phyloP scores from a whole-genome alignment of 2,888 invertebrate species.

The Rhimphoctona megacephalus region DNA sequence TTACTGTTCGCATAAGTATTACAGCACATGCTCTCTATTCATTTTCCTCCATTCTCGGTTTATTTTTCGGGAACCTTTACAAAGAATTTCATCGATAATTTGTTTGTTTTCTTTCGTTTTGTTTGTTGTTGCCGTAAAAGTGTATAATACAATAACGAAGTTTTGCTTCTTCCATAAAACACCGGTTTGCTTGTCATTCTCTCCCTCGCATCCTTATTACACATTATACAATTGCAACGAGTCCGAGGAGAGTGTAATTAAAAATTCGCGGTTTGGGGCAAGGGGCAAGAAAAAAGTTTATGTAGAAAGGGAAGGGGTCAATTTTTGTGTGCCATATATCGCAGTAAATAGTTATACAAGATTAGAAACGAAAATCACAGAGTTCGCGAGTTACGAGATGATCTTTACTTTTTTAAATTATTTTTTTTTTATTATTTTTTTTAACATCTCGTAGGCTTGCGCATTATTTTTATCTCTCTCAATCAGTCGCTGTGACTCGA shows the following conservation, averaged over 20 bases:
- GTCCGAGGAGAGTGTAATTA: slow-evolving; percentile 62
- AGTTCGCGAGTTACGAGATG: slow-evolving; percentile 74
- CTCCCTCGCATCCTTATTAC: slow-evolving; percentile 51
- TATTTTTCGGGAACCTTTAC: neutral
- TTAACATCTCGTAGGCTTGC: slow-evolving; percentile 27
- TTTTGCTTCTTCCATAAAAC: slow-evolving; percentile 6
- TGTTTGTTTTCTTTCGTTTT: slow-evolving; percentile 4
- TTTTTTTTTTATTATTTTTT: slow-evolving; percentile 45
- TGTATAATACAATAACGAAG: slow-evolving; percentile 54
- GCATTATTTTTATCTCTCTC: slow-evolving; percentile 42
- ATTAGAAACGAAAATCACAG: slow-evolving; percentile 76
- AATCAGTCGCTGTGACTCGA: slow-evolving; percentile 34
- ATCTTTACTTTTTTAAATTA: slow-evolving; percentile 33
- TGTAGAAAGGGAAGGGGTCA: neutral
- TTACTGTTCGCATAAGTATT: slow-evolving; percentile 1
- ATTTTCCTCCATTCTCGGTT: slow-evolving; percentile 17
- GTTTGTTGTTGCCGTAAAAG: slow-evolving; percentile 7
- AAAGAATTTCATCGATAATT: neutral
- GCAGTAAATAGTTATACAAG: slow-evolving; percentile 60
- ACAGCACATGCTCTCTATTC: slow-evolving; percentile 4
- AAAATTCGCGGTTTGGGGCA: slow-evolving; percentile 27
- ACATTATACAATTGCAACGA: slow-evolving; percentile 66
- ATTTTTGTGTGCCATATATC: slow-evolving; percentile 40
- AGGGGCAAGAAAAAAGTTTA: neutral
- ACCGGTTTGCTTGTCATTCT: slow-evolving; percentile 36